Evolutionary conservation across 2,888 invertebrate genomes (phyloP).

Genomic region (Lymantria dispar): DNA sequence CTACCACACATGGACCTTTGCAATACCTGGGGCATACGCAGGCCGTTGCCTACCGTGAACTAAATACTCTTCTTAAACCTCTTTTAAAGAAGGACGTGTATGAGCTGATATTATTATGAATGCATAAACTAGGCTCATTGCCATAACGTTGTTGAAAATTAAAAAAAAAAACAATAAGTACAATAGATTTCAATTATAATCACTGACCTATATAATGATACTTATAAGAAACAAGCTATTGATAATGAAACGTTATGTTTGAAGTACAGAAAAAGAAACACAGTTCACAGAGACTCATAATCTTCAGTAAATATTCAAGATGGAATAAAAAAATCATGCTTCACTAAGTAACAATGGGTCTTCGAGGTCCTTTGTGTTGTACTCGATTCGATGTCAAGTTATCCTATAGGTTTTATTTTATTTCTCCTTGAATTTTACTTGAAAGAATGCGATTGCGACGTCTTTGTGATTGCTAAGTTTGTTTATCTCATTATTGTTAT

Average conservation of each 20-base stretch:
- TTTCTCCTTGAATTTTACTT: conserved; percentile 19
- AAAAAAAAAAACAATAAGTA: too few relatives aligned
- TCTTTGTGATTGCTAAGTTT: conserved; percentile 8
- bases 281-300: conserved; percentile 23
- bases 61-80: too few relatives aligned
- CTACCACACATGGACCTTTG: too few relatives aligned
- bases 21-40: too few relatives aligned
- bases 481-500: conserved; percentile 5
- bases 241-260: conserved; percentile 12
- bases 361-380: conserved; percentile 24
- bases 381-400: conserved; percentile 25
- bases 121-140: too few relatives aligned
- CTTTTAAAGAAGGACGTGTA: too few relatives aligned
- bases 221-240: too few relatives aligned
- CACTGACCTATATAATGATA: too few relatives aligned
- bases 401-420: conserved; percentile 24
- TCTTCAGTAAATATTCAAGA: conserved; percentile 30
- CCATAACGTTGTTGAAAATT: too few relatives aligned
- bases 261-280: conserved; percentile 11
- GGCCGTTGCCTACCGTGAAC: too few relatives aligned
- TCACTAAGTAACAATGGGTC: conserved; percentile 30
- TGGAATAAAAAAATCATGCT: conserved; percentile 25
- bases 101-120: too few relatives aligned
- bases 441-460: conserved; percentile 12
- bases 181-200: too few relatives aligned